Evolutionary conservation across 1,140 invertebrate genomes (phyloP), one percentile per base, ranked within the genome.

Genomic region (Orius insidiosus): DNA sequence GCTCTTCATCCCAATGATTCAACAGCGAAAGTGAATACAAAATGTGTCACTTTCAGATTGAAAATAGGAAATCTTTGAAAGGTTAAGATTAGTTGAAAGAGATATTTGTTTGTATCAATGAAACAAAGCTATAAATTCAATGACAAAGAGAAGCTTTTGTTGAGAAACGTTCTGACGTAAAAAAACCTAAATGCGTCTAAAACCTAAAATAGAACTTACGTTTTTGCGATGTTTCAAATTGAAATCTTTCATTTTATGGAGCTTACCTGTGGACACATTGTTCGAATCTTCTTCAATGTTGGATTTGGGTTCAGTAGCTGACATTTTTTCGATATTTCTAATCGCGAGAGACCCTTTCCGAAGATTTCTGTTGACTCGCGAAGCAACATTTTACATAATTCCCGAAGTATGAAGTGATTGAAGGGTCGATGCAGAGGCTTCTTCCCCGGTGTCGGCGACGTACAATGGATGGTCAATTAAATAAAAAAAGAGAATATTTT

Each of bases 301-400:
- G 7, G 34, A 40, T 16, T 46, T 46, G 9, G 31, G n/a, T 33
- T 38, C 39, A 37, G 15, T 41, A 36, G 31, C 43, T 19, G 51
- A 48, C 50, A 48, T 47, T 37, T 48, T n/a, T 48, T 36, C n/a
- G 9, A 31, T 3, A 8, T 35, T 45, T 43, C 45, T 11, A 19
- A 37, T 30, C 30, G 8, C 38, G 24, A 43, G n/a, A 10, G n/a
- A n/a, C n/a, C 44, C 24, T 24, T 24, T 24, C 24, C 24, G 3
- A 24, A 3, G 24, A 24, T 24, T 24, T 24, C 24, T 7, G 24
- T 24, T 24, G 24, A 24, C 16, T 16, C 42, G 16, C 34, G 30
- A 19, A 48, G 47, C 36, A 10, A 42, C 47, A 48, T 48, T 48
- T 48, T 48, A 48, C 47, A 48, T 48, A 40, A 13, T 48, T 18